Percentiles rank a stretch among this genome's conserved stretches.
Conservation (phyloP, 2,888 invertebrate species). For the Lepidochrysops patricia region DNA sequence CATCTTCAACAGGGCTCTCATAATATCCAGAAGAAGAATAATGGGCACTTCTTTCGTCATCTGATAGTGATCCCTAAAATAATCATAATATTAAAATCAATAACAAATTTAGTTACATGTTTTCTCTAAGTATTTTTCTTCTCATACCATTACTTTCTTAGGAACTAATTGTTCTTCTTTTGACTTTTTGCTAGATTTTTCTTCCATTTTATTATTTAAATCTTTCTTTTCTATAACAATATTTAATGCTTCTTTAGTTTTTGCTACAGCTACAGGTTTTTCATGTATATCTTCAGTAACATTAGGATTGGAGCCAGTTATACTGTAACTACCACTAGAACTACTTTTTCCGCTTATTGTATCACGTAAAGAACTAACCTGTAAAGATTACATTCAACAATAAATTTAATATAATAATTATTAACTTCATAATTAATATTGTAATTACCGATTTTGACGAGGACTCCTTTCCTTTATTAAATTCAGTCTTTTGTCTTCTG, state of each 20-base stretch:
- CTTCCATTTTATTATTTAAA: conserved; percentile 34
- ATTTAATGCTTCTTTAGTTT: conserved; percentile 40
- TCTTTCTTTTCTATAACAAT: conserved; percentile 30
- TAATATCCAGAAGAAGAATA: conserved; percentile 85
- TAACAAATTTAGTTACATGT: neutral
- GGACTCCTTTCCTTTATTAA: conserved; percentile 46
- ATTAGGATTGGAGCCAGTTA: conserved; percentile 65
- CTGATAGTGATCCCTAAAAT: conserved; percentile 75
- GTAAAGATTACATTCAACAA: neutral
- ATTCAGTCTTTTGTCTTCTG: conserved; percentile 69
- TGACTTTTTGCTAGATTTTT: conserved; percentile 31
- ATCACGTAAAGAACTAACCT: conserved; percentile 34
- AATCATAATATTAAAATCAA: conserved; percentile 3
- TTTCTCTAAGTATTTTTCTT: neutral
- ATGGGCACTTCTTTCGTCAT: conserved; percentile 80
- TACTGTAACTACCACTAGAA: conserved; percentile 69
- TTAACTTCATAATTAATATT: neutral
- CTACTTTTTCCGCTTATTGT: conserved; percentile 65
- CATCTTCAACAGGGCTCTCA: conserved; percentile 82
- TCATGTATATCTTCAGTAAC: conserved; percentile 46
- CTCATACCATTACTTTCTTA: conserved; percentile 50
- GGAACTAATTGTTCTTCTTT: conserved; percentile 53
- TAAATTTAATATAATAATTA: neutral
- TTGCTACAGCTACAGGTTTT: conserved; percentile 41
- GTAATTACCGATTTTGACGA: conserved; percentile 40